Evolutionary conservation across 2,888 invertebrate genomes (phyloP), one percentile per base, ranked within the genome.

Genomic region (Spatulosminthurus flaviceps): DNA sequence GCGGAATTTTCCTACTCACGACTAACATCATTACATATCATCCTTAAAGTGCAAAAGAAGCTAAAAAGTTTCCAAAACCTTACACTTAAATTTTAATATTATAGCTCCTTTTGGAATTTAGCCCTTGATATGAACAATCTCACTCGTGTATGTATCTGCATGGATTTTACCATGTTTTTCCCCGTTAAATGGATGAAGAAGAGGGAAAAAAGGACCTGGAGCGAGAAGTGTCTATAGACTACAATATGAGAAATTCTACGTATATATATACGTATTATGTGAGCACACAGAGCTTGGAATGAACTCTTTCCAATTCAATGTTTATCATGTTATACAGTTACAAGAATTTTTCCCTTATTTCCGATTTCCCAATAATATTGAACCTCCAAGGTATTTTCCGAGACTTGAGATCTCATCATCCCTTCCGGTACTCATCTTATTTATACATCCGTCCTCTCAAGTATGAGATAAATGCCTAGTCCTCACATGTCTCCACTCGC

Each of bases 281-380:
- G 51, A 19, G n/a, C 16, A 13, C n/a, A 13, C 51, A 51, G 7
- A 19, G n/a, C n/a, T 19, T 19, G 51, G 1, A 51, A 51, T 51
- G 51, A 51, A 51, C 64, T 64, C 77, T 78, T 76, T 73, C 77
- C 81, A 77, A 82, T 79, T 80, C 81, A 81, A 81, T 81, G 34
- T 73, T 70, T 80, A 77, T 81, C 77, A 79, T 79, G 80, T 81
- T 81, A 81, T 78, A 66, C 79, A 81, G 9, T 51, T 51, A 51
- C 19, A 79, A 80, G 80, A 80, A 80, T 81, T 81, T 81, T 77
- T 81, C 51, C 79, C 79, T 71, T 75, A 80, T 81, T 81, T 81
- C 81, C 81, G 80, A 80, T 78, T 75, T 78, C 42, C 34, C 77
- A 81, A 81, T 81, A 79, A 79, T 81, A 81, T 81, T 81, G 78